Percentiles rank a stretch among this genome's conserved stretches.
These are phyloP conservation scores for Abramis brama DNA, from an alignment of 2,113 vertebrate species.

Conservation along the genomic window DNA sequence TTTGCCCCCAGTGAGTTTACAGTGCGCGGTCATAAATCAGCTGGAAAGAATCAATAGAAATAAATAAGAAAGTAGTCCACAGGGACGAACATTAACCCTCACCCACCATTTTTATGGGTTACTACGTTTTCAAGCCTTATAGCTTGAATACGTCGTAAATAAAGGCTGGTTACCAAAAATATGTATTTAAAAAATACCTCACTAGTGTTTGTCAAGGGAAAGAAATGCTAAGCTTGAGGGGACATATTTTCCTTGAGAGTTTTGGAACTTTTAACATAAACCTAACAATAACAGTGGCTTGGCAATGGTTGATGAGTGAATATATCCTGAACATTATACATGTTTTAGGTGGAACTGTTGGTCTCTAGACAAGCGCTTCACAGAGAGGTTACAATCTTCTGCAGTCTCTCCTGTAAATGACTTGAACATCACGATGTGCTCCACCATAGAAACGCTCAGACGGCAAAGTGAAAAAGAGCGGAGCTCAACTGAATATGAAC, in stretches of 20 bases:
- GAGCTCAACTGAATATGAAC: conserved; percentile 55
- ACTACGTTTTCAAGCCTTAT: conserved; percentile 4
- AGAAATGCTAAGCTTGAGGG: neutral
- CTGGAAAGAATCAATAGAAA: conserved; percentile 60
- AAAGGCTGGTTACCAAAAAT: conserved; percentile 26
- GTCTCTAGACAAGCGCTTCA: neutral
- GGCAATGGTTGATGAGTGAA: too few relatives aligned
- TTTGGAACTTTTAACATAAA: too few relatives aligned
- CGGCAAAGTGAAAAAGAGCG: conserved; percentile 46
- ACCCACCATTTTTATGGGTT: conserved; percentile 39
- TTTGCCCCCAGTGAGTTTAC: conserved; percentile 50
- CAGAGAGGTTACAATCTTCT: neutral
- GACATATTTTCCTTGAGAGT: neutral
- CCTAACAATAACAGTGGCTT: too few relatives aligned
- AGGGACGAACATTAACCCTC: conserved; percentile 21
- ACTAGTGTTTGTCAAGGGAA: neutral
- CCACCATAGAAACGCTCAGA: conserved; percentile 44
- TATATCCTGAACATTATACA: neutral
- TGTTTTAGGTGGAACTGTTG: neutral
- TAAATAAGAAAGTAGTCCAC: conserved; percentile 54
- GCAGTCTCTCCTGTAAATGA: neutral
- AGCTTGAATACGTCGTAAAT: neutral
- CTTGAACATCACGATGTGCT: neutral
- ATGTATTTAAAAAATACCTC: neutral
- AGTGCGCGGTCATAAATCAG: conserved; percentile 57